Evolutionary conservation across 2,888 invertebrate genomes (phyloP).

Genomic region (Mythimna vitellina): DNA sequence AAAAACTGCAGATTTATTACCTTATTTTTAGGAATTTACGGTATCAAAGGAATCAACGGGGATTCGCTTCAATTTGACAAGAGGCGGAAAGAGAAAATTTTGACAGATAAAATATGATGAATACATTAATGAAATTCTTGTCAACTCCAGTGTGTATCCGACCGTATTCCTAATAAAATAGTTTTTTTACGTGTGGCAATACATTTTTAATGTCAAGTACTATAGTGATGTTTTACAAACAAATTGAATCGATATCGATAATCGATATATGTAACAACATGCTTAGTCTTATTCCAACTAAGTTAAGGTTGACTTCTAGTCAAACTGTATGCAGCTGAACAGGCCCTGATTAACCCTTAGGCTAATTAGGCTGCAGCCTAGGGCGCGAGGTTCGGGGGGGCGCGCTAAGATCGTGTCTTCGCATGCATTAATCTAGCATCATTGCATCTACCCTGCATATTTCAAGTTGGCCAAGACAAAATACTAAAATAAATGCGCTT

Average conservation of each 20-base stretch:
- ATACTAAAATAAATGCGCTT: no score
- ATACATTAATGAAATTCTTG: neutral
- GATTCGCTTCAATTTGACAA: conserved; percentile 67
- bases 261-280: neutral
- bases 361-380: no score
- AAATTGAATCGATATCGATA: neutral
- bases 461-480: no score
- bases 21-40: conserved; percentile 68
- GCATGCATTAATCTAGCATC: no score
- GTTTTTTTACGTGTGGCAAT: conserved; percentile 31
- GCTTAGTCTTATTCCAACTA: no score
- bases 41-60: conserved; percentile 58
- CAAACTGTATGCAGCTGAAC: no score
- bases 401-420: no score
- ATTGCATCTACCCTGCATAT: no score
- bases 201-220: conserved; percentile 16
- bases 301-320: no score
- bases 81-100: conserved; percentile 51
- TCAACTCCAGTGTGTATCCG: conserved; percentile 38
- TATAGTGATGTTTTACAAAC: neutral
- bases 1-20: conserved; percentile 75
- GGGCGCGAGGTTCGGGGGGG: no score
- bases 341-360: no score
- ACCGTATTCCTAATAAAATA: neutral
- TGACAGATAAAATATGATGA: conserved; percentile 44